These are phyloP conservation scores for Melieria omissa DNA, from an alignment of 2,888 invertebrate genomes.

Conservation along the genomic window DNA sequence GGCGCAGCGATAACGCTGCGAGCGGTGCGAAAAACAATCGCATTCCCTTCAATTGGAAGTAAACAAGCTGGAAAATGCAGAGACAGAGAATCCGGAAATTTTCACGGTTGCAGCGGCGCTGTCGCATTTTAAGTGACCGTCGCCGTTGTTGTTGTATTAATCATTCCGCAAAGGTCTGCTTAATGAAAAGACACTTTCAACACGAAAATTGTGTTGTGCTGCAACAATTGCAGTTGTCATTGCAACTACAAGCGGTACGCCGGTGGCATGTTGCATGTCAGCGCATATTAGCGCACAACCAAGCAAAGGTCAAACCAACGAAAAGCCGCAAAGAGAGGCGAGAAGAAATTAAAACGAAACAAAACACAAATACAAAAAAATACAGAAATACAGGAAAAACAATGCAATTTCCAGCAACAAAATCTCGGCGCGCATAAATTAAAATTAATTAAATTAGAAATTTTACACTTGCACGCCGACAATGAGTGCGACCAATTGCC, in stretches of 20 bases:
- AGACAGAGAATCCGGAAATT: no score
- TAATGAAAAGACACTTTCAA: conserved; percentile 4
- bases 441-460: conserved; percentile 31
- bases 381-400: neutral
- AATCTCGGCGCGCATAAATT: conserved; percentile 21
- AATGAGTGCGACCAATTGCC: no score
- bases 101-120: no score
- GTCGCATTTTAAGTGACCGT: no score
- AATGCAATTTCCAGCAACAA: conserved; percentile 1
- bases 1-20: neutral
- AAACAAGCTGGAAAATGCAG: conserved; percentile 17
- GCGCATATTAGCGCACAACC: conserved; percentile 20
- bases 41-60: conserved; percentile 14
- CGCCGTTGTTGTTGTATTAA: no score
- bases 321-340: neutral
- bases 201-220: neutral
- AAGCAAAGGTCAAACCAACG: conserved; percentile 30
- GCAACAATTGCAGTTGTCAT: conserved; percentile 12
- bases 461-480: conserved; percentile 6
- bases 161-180: neutral
- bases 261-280: conserved; percentile 28
- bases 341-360: no score
- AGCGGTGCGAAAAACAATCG: neutral
- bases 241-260: neutral
- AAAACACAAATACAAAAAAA: no score